A percentile compares a stretch with the other conserved stretches of the same genome.
phyloP scores from a whole-genome alignment of 1,140 invertebrate species.

The Trinorchestia longiramus region DNA sequence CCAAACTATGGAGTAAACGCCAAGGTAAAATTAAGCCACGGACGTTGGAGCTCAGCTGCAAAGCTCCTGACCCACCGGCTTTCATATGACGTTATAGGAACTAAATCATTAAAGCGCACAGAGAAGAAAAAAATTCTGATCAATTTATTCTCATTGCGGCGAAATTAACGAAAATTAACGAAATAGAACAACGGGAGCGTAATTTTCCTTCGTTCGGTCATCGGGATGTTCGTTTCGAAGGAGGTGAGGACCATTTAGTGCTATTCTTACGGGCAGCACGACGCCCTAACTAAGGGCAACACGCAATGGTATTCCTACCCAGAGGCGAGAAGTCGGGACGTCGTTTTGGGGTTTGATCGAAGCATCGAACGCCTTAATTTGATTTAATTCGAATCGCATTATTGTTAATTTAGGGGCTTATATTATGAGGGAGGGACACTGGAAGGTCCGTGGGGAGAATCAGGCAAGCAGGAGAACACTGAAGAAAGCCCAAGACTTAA shows the following conservation, averaged over 20 bases:
- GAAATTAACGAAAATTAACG: conserved; percentile 34
- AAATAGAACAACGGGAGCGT: conserved; percentile 28
- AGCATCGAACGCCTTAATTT: conserved; percentile 50
- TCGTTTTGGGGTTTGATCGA: conserved; percentile 18
- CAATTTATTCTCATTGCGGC: conserved; percentile 47
- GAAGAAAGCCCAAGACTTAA: neutral
- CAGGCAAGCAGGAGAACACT: neutral
- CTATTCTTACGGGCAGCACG: neutral
- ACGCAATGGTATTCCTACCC: conserved; percentile 18
- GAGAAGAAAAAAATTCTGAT: conserved; percentile 21
- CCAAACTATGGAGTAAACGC: neutral
- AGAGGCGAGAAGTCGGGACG: neutral
- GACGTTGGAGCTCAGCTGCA: neutral
- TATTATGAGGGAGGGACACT: conserved; percentile 34
- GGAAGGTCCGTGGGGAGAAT: neutral
- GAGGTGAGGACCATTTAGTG: neutral
- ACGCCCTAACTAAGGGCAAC: neutral
- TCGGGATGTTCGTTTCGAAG: neutral
- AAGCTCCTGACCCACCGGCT: neutral
- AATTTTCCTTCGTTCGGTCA: neutral
- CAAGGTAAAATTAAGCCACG: neutral
- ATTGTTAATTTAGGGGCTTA: conserved; percentile 53
- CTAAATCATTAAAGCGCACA: neutral
- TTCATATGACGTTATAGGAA: neutral
- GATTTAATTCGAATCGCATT: conserved; percentile 55